Conservation (phyloP, 2,113 vertebrate species). For the Sturnus vulgaris region DNA sequence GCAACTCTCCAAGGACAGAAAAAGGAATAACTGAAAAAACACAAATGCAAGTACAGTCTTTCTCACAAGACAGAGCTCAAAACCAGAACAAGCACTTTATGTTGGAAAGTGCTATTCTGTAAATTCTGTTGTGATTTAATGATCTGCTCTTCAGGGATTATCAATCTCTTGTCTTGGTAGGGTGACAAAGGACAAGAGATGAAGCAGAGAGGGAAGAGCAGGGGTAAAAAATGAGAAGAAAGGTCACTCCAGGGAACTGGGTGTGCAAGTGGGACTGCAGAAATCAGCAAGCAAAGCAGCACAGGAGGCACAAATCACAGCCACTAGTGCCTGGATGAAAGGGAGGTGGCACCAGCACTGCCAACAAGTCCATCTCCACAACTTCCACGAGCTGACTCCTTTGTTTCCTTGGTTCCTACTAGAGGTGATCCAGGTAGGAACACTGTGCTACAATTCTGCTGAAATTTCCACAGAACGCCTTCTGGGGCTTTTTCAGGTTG, state of each 20-base stretch:
- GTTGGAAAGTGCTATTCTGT: not conserved
- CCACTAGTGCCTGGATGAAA: not conserved
- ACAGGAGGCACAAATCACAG: not conserved
- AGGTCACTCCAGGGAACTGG: not conserved
- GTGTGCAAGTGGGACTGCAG: not conserved
- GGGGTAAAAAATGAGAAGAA: not conserved
- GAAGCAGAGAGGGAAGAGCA: not conserved
- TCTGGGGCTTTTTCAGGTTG: not conserved
- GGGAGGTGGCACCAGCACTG: not conserved
- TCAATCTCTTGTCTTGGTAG: not conserved
- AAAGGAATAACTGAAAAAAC: not conserved
- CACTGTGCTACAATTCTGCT: not conserved
- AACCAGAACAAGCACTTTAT: not conserved
- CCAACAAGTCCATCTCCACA: not conserved
- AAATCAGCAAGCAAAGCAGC: not conserved
- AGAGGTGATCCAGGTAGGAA: not conserved
- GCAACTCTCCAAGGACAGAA: not conserved
- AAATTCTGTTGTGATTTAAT: not conserved
- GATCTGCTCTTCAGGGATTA: accelerated
- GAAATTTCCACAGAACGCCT: not conserved
- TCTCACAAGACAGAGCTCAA: not conserved
- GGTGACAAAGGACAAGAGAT: not conserved
- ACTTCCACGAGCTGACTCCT: not conserved
- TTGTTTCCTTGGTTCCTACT: not conserved
- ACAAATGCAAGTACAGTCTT: not conserved